Conservation (phyloP, 2,797 vertebrate species). For the Tiaroga cobitis region DNA sequence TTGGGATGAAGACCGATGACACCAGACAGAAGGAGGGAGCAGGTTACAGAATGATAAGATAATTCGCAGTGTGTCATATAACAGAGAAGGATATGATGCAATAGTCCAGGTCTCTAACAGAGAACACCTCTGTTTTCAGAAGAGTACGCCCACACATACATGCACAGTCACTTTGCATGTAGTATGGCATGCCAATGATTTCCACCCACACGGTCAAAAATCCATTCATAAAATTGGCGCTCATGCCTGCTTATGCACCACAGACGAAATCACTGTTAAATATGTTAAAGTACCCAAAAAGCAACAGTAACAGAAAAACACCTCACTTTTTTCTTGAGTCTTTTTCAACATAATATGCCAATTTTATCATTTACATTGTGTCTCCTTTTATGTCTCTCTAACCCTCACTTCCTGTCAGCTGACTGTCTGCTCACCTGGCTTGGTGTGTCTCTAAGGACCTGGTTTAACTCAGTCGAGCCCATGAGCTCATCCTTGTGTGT, state of each 20-base stretch:
- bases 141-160: conserved; percentile 28
- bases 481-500: neutral
- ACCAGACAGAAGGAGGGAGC: neutral
- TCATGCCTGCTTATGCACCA: neutral
- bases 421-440: conserved; percentile 24
- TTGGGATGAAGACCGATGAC: conserved; percentile 7
- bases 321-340: neutral
- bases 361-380: neutral
- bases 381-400: conserved; percentile 2
- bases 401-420: conserved; percentile 15
- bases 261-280: neutral
- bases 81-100: conserved; percentile 39
- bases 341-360: neutral
- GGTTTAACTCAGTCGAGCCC: conserved; percentile 46
- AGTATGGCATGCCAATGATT: conserved; percentile 7
- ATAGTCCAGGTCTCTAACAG: conserved; percentile 20
- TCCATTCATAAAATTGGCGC: conserved; percentile 1
- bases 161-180: conserved; percentile 15
- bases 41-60: conserved; percentile 45
- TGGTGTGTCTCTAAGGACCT: conserved; percentile 55
- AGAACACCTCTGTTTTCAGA: conserved; percentile 51
- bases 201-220: conserved; percentile 39
- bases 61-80: conserved; percentile 4
- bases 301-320: neutral
- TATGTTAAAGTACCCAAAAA: neutral